A percentile compares a stretch with the other conserved stretches of the same genome.
phyloP scores from a whole-genome alignment of 2,888 invertebrate genomes.

The Patella depressa region DNA sequence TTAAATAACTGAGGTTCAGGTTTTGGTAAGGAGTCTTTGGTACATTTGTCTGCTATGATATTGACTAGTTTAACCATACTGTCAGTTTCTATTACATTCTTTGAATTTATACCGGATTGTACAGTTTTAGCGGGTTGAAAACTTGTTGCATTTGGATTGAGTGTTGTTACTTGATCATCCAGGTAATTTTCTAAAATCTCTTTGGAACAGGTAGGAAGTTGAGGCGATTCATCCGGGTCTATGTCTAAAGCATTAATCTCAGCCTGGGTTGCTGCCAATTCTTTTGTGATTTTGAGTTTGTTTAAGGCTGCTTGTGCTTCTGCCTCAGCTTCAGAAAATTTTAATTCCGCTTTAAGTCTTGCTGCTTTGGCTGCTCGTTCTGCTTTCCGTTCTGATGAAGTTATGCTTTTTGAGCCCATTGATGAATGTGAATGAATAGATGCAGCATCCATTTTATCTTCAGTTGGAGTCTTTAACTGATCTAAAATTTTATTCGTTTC shows the following conservation, averaged over 20 bases:
- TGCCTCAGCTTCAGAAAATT: not conserved
- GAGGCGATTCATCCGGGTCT: not conserved
- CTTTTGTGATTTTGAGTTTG: not conserved
- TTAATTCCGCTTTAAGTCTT: not conserved
- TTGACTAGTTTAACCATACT: not conserved
- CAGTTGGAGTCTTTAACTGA: too few relatives aligned
- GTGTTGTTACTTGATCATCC: too few relatives aligned
- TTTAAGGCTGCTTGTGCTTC: not conserved
- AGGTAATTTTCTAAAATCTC: too few relatives aligned
- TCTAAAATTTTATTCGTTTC: too few relatives aligned
- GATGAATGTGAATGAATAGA: too few relatives aligned
- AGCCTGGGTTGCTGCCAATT: not conserved
- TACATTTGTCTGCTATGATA: not conserved
- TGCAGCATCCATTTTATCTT: too few relatives aligned
- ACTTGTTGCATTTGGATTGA: too few relatives aligned
- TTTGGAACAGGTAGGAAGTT: too few relatives aligned
- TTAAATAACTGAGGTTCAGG: not conserved
- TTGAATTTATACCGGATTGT: too few relatives aligned
- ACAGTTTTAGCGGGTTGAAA: too few relatives aligned
- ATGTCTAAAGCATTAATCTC: not conserved
- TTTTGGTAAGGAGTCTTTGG: not conserved
- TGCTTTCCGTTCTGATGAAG: not conserved
- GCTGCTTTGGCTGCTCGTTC: not conserved
- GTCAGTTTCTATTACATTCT: not conserved
- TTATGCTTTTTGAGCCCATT: too few relatives aligned